phyloP scores from a whole-genome alignment of 1,140 invertebrate genomes.

The Nasonia vitripennis region DNA sequence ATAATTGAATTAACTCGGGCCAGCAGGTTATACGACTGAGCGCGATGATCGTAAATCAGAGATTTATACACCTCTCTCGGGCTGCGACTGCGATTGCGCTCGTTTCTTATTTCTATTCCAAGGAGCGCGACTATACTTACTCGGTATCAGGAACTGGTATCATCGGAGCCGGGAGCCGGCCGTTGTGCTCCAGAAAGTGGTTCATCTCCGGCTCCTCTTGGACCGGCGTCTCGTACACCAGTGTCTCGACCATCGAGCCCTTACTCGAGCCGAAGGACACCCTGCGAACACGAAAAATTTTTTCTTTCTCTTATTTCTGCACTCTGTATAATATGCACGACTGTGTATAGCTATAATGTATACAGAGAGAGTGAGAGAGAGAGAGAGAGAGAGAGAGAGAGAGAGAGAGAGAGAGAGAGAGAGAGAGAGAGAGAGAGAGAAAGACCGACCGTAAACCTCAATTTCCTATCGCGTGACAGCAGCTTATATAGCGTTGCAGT shows the following conservation, averaged over 20 bases:
- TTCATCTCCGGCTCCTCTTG: conserved; percentile 82
- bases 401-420: no score
- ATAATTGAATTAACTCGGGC: no score
- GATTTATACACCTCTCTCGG: no score
- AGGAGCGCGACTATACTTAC: conserved; percentile 61
- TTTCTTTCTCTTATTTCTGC: background rate
- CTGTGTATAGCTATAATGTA: background rate
- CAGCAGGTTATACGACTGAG: no score
- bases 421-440: conserved; percentile 18
- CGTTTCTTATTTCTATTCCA: background rate
- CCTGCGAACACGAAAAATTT: conserved; percentile 75
- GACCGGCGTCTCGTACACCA: conserved; percentile 89
- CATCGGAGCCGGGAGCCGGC: conserved; percentile 73
- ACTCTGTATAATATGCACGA: background rate
- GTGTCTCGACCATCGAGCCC: conserved; percentile 95
- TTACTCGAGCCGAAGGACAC: conserved; percentile 95
- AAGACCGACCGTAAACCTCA: conserved; percentile 64
- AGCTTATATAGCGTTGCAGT: conserved; percentile 56
- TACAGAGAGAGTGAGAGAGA: background rate
- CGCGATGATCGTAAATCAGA: no score
- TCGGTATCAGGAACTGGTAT: conserved; percentile 72
- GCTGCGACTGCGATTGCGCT: no score
- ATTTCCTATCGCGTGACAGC: conserved; percentile 67
- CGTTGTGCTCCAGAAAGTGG: conserved; percentile 82
- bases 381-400: no score